A percentile compares a stretch with the other conserved stretches of the same genome.
Conservation (phyloP, 2,888 invertebrate genomes). For the Phortica okadai region DNA sequence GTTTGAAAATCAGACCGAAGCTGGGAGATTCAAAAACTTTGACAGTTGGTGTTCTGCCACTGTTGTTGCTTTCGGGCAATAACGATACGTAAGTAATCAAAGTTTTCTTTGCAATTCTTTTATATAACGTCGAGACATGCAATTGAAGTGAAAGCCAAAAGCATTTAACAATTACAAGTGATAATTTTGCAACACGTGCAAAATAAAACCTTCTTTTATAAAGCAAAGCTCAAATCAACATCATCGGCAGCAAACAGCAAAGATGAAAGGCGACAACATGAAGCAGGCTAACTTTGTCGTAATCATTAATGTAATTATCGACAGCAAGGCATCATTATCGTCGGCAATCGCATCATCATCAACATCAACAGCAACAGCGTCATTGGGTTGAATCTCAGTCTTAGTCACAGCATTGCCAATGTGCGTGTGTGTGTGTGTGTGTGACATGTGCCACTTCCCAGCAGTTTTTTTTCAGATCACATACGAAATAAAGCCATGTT, state of each 20-base stretch:
- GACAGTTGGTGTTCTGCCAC: too few species aligned
- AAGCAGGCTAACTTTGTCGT: slow-evolving; percentile 6
- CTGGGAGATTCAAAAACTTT: too few species aligned
- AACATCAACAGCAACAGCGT: neutral
- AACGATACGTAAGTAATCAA: too few species aligned
- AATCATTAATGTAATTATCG: slow-evolving; percentile 27
- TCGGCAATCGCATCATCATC: neutral
- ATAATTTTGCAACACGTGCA: slow-evolving; percentile 4
- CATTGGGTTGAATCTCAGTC: neutral
- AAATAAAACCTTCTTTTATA: too few species aligned
- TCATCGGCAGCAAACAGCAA: neutral
- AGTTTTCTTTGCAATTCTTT: too few species aligned
- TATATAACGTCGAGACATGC: too few species aligned
- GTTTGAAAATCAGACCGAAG: neutral
- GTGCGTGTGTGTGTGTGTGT: neutral
- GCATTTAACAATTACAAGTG: neutral
- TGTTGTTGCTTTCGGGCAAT: too few species aligned
- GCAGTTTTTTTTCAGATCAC: too few species aligned
- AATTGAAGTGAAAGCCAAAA: neutral
- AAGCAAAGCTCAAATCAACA: neutral
- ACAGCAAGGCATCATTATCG: neutral
- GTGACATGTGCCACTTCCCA: neutral
- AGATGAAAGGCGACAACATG: neutral
- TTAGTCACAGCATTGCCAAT: neutral
- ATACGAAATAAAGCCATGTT: too few species aligned